A percentile compares a stretch with the other conserved stretches of the same genome.
Evolutionary conservation across 2,113 vertebrate genomes (phyloP).

Genomic region (Oreotrochilus melanogaster): DNA sequence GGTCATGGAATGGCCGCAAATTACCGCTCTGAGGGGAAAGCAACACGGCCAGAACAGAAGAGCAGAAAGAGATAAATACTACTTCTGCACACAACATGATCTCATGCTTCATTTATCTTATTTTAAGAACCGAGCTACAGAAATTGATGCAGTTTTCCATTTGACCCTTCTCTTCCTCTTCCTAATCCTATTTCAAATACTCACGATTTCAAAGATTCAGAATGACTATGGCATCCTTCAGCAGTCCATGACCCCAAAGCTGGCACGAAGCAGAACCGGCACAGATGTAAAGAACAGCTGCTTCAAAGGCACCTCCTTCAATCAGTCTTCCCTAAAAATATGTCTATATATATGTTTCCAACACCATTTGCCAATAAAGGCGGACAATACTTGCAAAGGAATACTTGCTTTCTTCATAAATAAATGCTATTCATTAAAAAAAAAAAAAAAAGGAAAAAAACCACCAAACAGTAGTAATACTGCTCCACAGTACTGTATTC

Average conservation of each 20-base stretch:
- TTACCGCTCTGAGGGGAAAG: neutral
- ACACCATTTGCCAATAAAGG: neutral
- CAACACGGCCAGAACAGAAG: neutral
- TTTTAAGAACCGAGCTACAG: neutral
- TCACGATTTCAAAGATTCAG: neutral
- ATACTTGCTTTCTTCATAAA: neutral
- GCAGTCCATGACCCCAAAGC: neutral
- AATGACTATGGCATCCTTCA: neutral
- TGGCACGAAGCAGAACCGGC: rapidly evolving
- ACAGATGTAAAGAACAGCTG: neutral
- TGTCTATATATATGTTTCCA: rapidly evolving
- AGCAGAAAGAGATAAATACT: neutral
- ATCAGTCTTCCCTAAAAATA: neutral
- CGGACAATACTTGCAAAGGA: neutral
- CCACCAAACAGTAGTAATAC: neutral
- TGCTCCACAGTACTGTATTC: neutral
- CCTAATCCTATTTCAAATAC: slow-evolving; percentile 24
- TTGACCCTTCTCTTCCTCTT: neutral
- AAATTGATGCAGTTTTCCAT: slow-evolving; percentile 9
- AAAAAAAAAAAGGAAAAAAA: neutral
- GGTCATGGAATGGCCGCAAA: neutral
- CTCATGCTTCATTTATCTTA: neutral
- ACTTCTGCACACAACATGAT: neutral
- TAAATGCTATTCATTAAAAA: neutral
- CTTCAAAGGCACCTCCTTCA: neutral